Percentiles rank a stretch among this genome's conserved stretches.
Conservation (phyloP, 2,797 vertebrate species). For the Coregonus sp. region DNA sequence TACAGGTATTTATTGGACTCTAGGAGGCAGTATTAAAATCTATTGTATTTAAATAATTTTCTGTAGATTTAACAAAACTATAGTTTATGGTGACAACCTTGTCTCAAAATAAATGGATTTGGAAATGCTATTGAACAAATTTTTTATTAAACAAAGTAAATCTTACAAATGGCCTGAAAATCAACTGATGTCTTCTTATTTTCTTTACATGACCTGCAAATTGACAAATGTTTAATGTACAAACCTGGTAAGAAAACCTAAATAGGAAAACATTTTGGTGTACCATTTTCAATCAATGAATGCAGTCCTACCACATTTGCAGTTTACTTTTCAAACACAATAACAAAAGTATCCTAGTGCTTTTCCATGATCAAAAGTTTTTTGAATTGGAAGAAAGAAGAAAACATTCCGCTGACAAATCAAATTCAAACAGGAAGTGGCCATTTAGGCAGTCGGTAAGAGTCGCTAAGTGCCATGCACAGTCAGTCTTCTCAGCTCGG, state of each 20-base stretch:
- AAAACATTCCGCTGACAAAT: conserved; percentile 2
- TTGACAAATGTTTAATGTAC: neutral
- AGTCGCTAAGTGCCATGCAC: neutral
- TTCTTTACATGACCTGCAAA: neutral
- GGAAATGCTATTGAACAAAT: conserved; percentile 29
- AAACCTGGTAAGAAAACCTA: neutral
- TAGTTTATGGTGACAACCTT: conserved; percentile 57
- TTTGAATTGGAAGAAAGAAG: conserved; percentile 17
- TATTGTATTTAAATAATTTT: conserved; percentile 82
- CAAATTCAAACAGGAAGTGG: neutral
- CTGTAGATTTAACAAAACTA: conserved; percentile 69
- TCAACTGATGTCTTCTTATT: neutral
- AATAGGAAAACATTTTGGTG: neutral
- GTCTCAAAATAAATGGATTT: conserved; percentile 68
- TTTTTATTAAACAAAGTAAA: conserved; percentile 13
- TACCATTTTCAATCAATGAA: conserved; percentile 11
- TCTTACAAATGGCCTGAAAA: conserved; percentile 11
- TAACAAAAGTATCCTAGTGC: conserved; percentile 36
- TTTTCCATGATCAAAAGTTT: conserved; percentile 37
- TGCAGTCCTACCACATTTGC: conserved; percentile 24
- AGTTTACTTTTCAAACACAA: conserved; percentile 32
- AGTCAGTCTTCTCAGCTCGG: neutral
- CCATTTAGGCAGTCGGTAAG: neutral
- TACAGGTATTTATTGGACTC: conserved; percentile 32
- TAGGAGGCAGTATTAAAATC: conserved; percentile 49